Base-by-base conservation (phyloP, 2,888 invertebrate genomes). In the Troides aeacus region DNA sequence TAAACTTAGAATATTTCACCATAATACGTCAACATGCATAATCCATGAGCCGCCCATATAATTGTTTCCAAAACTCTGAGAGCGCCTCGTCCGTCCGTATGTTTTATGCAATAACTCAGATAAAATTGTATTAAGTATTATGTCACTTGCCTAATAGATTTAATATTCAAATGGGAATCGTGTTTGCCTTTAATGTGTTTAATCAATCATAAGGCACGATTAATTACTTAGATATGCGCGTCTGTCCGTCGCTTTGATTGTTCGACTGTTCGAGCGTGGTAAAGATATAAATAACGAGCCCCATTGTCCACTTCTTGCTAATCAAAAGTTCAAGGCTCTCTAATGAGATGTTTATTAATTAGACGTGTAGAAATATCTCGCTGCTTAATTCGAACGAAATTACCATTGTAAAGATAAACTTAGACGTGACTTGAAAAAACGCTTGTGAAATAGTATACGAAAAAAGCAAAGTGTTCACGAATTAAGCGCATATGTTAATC, bases 201-300 rank as follows among this genome's bases (percentile, higher is more conserved):
- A 92, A 92, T 92, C 92, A 92, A 92, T 92, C 92, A 92, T 89
- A 87, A 85, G 84, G 80, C 81, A 87, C 91, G 92, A 92, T 92
- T 92, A 92, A 92, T 92, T 92, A 91, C 88, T 83, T 75, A 89
- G 92, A 92, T 92, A 92, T 81, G 88, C 81, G 70, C 66, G 63
- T 70, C 70, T 61, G 81, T 86, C 81, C 81, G 81, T 83, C 79
- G 79, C 76, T 84, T 75, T 79, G 84, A 85, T 86, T 86, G 87
- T 86, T 81, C 74, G 76, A 76, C 75, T 79, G 79, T 84, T 84
- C 84, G 82, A 83, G 79, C 82, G 70, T 64, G 59, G 84, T 80
- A 82, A 83, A 86, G 84, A 83, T 86, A 87, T 83, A 80, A 84
- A 83, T 87, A 90, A 86, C 85, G 81, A 88, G 85, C 80, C 77